Conservation (phyloP, 2,888 invertebrate species). For the Drosophila niveifrons region DNA sequence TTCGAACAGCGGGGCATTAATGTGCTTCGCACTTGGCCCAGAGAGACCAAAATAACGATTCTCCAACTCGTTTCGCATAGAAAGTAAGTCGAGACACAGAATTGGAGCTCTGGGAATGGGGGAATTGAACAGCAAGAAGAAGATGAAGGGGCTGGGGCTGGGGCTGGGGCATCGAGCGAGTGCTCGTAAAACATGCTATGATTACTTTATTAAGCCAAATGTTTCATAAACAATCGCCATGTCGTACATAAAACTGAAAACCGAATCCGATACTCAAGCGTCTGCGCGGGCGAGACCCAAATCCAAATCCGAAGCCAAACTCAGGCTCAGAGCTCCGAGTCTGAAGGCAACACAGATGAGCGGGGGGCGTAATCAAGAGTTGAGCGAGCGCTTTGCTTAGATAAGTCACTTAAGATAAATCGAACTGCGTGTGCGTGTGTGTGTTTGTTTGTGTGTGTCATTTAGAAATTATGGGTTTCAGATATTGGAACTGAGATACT, state of each 20-base stretch:
- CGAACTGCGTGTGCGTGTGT: slow-evolving; percentile 51
- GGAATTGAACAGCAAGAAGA: neutral
- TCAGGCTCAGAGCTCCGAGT: neutral
- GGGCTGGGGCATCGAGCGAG: slow-evolving; percentile 38
- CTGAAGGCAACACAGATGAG: slow-evolving; percentile 26
- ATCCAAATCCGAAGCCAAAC: slow-evolving; percentile 24
- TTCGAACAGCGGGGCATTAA: slow-evolving; percentile 74
- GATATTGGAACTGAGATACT: slow-evolving; percentile 70
- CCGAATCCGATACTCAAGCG: slow-evolving; percentile 61
- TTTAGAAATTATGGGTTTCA: slow-evolving; percentile 72
- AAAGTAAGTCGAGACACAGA: slow-evolving; percentile 52
- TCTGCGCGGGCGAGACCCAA: slow-evolving; percentile 65
- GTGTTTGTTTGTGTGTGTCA: slow-evolving; percentile 38
- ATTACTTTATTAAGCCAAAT: slow-evolving; percentile 80
- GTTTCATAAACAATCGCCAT: slow-evolving; percentile 79
- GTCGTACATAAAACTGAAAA: slow-evolving; percentile 68
- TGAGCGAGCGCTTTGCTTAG: slow-evolving; percentile 74
- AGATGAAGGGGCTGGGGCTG: slow-evolving; percentile 1
- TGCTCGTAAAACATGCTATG: slow-evolving; percentile 76
- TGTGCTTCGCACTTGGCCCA: slow-evolving; percentile 72
- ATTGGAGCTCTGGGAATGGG: slow-evolving; percentile 14
- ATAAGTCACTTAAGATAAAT: slow-evolving; percentile 76
- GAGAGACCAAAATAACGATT: slow-evolving; percentile 37
- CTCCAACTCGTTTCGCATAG: slow-evolving; percentile 72
- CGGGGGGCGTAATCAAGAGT: slow-evolving; percentile 68